phyloP scores from a whole-genome alignment of 2,888 invertebrate species.

The Anoplius nigerrimus region DNA sequence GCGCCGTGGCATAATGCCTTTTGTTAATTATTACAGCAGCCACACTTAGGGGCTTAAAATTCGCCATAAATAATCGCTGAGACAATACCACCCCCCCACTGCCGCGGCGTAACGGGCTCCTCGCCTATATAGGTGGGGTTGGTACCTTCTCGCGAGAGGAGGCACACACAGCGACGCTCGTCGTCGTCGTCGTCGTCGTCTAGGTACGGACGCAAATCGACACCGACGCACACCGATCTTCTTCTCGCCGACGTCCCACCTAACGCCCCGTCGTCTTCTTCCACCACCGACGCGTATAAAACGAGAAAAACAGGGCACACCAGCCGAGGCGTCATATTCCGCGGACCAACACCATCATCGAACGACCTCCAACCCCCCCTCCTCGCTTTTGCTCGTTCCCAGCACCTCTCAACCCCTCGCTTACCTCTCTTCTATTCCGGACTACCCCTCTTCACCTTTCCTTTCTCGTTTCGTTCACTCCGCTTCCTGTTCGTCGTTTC shows the following conservation, averaged over 20 bases:
- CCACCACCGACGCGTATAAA: not conserved
- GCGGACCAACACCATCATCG: too few species aligned
- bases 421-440: slow-evolving; percentile 11
- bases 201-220: not conserved
- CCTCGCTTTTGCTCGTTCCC: not conserved
- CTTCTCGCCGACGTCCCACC: too few species aligned
- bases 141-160: too few species aligned
- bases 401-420: not conserved
- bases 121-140: too few species aligned
- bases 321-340: too few species aligned
- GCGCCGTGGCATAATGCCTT: slow-evolving; percentile 60
- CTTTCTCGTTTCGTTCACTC: slow-evolving; percentile 42
- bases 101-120: too few species aligned
- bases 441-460: slow-evolving; percentile 24
- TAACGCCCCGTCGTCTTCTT: not conserved
- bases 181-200: not conserved
- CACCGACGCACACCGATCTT: too few species aligned
- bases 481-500: slow-evolving; percentile 46
- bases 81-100: slow-evolving; percentile 52
- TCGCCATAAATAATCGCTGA: slow-evolving; percentile 62
- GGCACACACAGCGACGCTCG: not conserved
- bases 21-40: slow-evolving; percentile 66
- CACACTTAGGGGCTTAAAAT: slow-evolving; percentile 66
- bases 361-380: too few species aligned
- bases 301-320: too few species aligned